Evolutionary conservation across 2,888 invertebrate genomes (phyloP), one percentile per base, ranked within the genome.

Genomic region (Eilema sororculum): DNA sequence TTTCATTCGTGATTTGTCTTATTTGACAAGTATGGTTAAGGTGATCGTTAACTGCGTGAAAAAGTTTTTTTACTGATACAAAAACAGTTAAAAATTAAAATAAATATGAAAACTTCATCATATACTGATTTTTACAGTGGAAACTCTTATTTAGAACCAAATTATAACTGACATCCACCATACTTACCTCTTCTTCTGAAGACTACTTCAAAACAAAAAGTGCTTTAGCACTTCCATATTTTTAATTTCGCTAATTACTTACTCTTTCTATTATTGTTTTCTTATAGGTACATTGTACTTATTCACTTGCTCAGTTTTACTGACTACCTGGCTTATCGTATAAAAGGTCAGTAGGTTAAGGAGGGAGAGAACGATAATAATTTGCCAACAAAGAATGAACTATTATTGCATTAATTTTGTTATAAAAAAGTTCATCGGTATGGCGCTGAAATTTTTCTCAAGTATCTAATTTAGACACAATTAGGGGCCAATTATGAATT

Each of bases 401-500:
- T 64, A 64, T 67, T 63, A 67, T 41, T 66, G 60, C 6, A 64
- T 64, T 64, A 66, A 64, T 71, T 64, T 69, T 59, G 24, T 67
- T 37, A 57, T 28, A 64, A 37, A 72, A 66, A 68, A 72, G 46
- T 63, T 69, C 20, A 25, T 24, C 59, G 24, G 59, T 56, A 66
- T 69, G 25, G 61, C 37, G 58, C 60, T 71, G 78, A 78, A 76
- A 80, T 69, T 65, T 73, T 76, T 61, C 9, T 69, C 22, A 75
- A 82, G 73, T 82, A 75, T 71, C 71, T 82, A 80, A 82, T 80
- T 79, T 76, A 67, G 71, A 72, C 83, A 85, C 85, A 88, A 84
- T 89, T 85, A 87, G 85, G 83, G 84, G 88, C 89, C 90, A 93
- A 93, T 93, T 93, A 92, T 87, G 87, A 91, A 93, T 92, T 92